phyloP scores from a whole-genome alignment of 1,140 invertebrate genomes.

The Conus ventricosus region DNA sequence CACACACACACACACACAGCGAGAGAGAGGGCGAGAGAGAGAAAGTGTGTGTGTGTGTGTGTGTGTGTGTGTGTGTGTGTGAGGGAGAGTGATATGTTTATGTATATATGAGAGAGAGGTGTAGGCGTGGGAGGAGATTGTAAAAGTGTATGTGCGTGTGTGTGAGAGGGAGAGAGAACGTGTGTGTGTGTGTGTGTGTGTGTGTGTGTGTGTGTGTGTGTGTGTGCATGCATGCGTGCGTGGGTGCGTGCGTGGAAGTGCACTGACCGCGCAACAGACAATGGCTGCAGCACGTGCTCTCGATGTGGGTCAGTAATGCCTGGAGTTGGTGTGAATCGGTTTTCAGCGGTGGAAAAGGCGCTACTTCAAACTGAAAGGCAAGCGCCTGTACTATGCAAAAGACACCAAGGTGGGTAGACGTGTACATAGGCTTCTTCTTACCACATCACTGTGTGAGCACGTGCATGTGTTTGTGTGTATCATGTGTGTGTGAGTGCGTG shows the following conservation, averaged over 20 bases:
- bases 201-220: neutral
- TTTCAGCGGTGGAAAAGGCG: conserved; percentile 84
- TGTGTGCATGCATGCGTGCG: neutral
- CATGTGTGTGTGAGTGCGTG: too few species aligned
- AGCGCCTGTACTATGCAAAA: conserved; percentile 89
- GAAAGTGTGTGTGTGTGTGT: too few species aligned
- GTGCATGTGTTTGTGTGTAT: neutral
- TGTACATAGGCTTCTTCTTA: neutral
- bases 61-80: too few species aligned
- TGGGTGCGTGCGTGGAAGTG: neutral
- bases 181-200: too few species aligned
- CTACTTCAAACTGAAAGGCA: conserved; percentile 88
- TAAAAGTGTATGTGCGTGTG: too few species aligned
- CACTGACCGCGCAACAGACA: neutral
- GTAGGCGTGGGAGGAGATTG: too few species aligned
- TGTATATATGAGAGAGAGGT: too few species aligned
- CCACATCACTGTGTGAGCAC: neutral
- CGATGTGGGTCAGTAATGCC: neutral
- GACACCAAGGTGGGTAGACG: conserved; percentile 84
- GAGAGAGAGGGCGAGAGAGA: too few species aligned
- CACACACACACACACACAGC: too few species aligned
- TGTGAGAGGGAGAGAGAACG: too few species aligned
- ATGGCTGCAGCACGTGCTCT: neutral
- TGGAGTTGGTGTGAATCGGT: conserved; percentile 27
- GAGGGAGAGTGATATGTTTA: too few species aligned